Evolutionary conservation across 2,113 vertebrate species (phyloP), one percentile per base, ranked within the genome.

Genomic region (Leucoraja erinaceus): DNA sequence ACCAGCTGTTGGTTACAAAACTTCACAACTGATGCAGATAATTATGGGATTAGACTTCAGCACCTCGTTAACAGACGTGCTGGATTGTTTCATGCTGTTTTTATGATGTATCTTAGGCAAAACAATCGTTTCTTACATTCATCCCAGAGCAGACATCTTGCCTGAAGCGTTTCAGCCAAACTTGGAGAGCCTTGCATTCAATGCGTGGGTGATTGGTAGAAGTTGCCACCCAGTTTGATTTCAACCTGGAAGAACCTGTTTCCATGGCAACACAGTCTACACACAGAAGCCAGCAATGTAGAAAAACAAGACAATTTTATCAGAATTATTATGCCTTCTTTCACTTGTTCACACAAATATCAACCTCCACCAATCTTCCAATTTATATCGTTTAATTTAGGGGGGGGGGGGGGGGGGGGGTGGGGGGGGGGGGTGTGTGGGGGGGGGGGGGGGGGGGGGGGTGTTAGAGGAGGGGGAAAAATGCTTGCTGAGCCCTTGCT

Each of bases 111-210:
- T 33, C 90, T 54, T 70, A 5, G 33, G 66, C 59, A 54, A 54
- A 72, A 47, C 20, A 47, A 72, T 25, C 68, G 54, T 54, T 11
- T 9, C 38, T 70, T 25, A 22, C 90, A 38, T 72, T 47, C 66
- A 38, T 47, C 11, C 12, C 68, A 22, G 90, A 91, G 22, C 22
- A 47, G 81, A 86, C 5, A 61, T n/a, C 31, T n/a, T 63, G 83
- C 83, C 83, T 88, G 83, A 63, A 88, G 28, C 68, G 72, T 91
- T 91, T 54, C 68, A 91, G 47, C 72, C 66, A 72, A 91, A 91
- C 66, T 54, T 72, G 66, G 68, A 70, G 38, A 72, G 68, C 33
- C 66, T 66, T 54, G 68, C 28, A 33, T 33, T 72, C 66, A 91
- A 1, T 72, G n/a, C 33, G 63, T 72, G 68, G 66, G 66, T 91